Conservation (phyloP, 2,888 invertebrate species). For the Hirtodrosophila cameraria region DNA sequence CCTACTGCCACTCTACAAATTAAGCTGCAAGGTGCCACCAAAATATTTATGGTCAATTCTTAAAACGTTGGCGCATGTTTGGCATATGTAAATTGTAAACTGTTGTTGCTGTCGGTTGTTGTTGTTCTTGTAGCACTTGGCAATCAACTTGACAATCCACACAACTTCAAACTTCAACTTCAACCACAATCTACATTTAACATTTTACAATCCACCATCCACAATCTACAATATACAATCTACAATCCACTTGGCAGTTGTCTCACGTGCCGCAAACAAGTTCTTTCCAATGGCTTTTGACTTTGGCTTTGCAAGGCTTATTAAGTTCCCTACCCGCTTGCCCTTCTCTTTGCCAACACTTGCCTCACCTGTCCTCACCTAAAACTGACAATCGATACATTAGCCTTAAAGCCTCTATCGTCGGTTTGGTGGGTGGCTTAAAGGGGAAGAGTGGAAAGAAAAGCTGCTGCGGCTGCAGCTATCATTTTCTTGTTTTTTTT, state of each 20-base stretch:
- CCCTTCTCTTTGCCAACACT: no score
- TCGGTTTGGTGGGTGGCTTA: not conserved
- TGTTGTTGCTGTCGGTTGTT: no score
- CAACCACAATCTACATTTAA: no score
- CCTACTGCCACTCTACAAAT: not conserved
- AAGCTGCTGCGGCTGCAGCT: conserved; percentile 2
- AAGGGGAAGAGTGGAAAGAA: not conserved
- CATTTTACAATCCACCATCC: no score
- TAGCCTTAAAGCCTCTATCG: not conserved
- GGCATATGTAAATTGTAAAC: conserved; percentile 56
- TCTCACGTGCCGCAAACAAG: conserved; percentile 56
- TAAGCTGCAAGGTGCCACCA: conserved; percentile 27
- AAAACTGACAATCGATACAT: not conserved
- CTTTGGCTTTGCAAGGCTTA: conserved; percentile 36
- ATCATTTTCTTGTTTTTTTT: not conserved
- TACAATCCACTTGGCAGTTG: conserved; percentile 24
- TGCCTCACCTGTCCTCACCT: not conserved
- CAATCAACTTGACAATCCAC: not conserved
- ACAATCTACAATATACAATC: not conserved
- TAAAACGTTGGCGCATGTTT: conserved; percentile 54
- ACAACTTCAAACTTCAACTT: no score
- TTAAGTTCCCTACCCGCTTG: conserved; percentile 9
- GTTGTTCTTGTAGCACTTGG: no score
- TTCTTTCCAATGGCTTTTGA: conserved; percentile 30
- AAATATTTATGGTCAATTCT: conserved; percentile 64